phyloP scores from a whole-genome alignment of 2,888 invertebrate species.

The Scaptomyza polygonia region DNA sequence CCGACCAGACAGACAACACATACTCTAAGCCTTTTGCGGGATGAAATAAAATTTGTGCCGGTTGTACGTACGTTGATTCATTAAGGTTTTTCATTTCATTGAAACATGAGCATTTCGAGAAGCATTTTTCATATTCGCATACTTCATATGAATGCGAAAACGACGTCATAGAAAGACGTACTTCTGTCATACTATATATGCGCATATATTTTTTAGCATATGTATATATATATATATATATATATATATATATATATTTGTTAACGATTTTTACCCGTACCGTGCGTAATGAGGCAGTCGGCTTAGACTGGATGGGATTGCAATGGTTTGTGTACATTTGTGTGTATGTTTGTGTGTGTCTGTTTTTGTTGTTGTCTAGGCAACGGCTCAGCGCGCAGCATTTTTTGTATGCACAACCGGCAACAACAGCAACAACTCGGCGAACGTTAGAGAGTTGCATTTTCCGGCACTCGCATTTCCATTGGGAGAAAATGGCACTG shows the following conservation, averaged over 20 bases:
- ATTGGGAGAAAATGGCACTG: constrained; percentile 54
- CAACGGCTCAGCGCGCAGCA: constrained; percentile 52
- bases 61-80: constrained; percentile 46
- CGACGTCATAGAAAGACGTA: constrained; percentile 35
- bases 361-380: constrained; percentile 50
- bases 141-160: constrained; percentile 43
- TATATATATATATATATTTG: too few species aligned
- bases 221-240: too few species aligned
- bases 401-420: constrained; percentile 16
- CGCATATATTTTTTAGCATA: constrained; percentile 31
- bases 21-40: constrained; percentile 24
- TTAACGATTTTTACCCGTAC: constrained; percentile 28
- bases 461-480: constrained; percentile 66
- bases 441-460: constrained; percentile 57
- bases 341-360: constrained; percentile 5
- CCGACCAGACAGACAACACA: constrained; percentile 11
- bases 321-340: constrained; percentile 20
- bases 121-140: constrained; percentile 46
- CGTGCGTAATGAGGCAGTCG: constrained; percentile 58
- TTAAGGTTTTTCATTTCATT: constrained; percentile 67
- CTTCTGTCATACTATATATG: constrained; percentile 7
- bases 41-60: constrained; percentile 28
- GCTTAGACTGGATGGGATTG: constrained; percentile 46
- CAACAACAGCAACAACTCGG: constrained; percentile 4
- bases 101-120: constrained; percentile 55